Percentiles rank a stretch among this genome's conserved stretches.
Evolutionary conservation across 2,888 invertebrate genomes (phyloP).

Genomic region (Lathronympha strigana): DNA sequence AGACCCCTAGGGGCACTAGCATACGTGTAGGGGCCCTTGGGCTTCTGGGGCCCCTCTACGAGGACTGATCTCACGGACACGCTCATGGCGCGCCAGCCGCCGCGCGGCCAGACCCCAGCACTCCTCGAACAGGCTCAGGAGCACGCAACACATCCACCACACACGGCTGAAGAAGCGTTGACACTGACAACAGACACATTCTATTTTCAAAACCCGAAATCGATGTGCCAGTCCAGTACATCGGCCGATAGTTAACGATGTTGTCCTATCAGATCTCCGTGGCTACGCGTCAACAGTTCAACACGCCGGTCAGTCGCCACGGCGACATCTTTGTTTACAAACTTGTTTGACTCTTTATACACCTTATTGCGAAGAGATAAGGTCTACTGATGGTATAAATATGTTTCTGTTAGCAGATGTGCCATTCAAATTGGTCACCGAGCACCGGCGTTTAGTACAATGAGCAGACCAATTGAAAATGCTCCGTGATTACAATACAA

Average conservation of each 20-base stretch:
- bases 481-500: background rate
- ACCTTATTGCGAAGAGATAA: background rate
- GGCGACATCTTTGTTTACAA: conserved; percentile 14
- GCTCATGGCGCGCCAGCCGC: conserved; percentile 58
- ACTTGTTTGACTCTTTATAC: background rate
- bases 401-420: background rate
- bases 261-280: conserved; percentile 18
- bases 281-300: conserved; percentile 39
- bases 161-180: background rate
- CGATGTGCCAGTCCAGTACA: conserved; percentile 27
- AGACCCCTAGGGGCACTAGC: conserved; percentile 85
- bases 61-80: conserved; percentile 72
- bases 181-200: conserved; percentile 30
- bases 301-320: background rate
- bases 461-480: background rate
- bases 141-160: conserved; percentile 66
- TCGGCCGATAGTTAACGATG: conserved; percentile 31
- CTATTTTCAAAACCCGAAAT: conserved; percentile 38
- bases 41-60: conserved; percentile 69
- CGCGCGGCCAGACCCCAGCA: conserved; percentile 52
- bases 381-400: background rate
- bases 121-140: conserved; percentile 63
- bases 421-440: background rate
- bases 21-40: conserved; percentile 82
- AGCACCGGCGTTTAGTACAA: too few relatives aligned